Evolutionary conservation across 2,797 vertebrate species (phyloP), one percentile per base, ranked within the genome.

Genomic region (Halcyon smyrnensis): DNA sequence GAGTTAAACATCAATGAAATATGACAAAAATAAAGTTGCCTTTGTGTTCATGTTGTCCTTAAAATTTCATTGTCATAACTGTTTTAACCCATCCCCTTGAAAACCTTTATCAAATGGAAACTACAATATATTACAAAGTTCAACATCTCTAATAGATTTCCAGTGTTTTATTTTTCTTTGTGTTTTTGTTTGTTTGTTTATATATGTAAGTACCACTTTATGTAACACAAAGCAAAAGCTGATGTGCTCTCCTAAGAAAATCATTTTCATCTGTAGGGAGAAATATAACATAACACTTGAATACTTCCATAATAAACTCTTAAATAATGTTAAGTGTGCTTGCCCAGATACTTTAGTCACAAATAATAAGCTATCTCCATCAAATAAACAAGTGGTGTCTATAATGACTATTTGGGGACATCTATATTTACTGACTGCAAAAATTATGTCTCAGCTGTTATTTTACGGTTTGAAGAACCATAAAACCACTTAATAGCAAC

Each of bases 381-480:
- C 79, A 79, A 92, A 95, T 78, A 95, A 93, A 90, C 46, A 85
- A 67, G 63, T 79, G 45, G 14, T 83, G 43, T 69, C 77, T 95
- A 28, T 95, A 96, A 95, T 87, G 85, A 95, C 90, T 96, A 60
- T 86, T 18, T 94, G 62, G 71, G 70, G 91, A 54, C 32, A 90
- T 77, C 64, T 78, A 28, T 45, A 64, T 87, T 89, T 95, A 81
- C 81, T 92, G 60, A 89, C 71, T 88, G 59, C 67, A 93, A 89
- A 97, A 96, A 87, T 89, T 96, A 90, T 68, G 64, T 91, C 67
- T 79, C 78, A 78, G 81, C 10, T 78, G 37, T 87, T 96, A 95
- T 84, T 97, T 96, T 92, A 93, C 78, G 67, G 65, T 90, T 96
- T 97, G 70, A 94, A 86, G 51, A 97, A 84, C n/a, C 32, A 65